Evolutionary conservation across 2,888 invertebrate genomes (phyloP), one percentile per base, ranked within the genome.

Genomic region (Eilema depressum): DNA sequence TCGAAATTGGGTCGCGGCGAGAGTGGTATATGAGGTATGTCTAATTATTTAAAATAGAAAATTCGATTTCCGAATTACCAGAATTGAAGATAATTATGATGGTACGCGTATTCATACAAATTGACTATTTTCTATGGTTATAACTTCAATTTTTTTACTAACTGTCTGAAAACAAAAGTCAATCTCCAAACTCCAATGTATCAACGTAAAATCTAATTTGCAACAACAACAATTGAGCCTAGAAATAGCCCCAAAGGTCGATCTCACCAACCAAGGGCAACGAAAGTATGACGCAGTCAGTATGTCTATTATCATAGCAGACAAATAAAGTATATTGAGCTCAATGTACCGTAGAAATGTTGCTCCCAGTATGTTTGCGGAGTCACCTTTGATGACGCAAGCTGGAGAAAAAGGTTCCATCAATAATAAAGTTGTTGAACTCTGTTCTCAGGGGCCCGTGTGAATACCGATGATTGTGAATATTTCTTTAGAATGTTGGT

Each of bases 401-500:
- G 70, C 66, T 25, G 47, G 62, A 76, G 71, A 81, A 78, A 80
- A 81, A 77, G 78, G 73, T 73, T 75, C 64, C 74, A 66, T 66
- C 59, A 72, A 73, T 75, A 76, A 79, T 69, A 68, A 75, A 75
- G 80, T 75, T 76, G 67, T 81, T 81, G 81, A 76, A 73, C 79
- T 62, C 41, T 72, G 65, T 74, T 74, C 71, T 75, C 68, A 60
- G 60, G 3, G 69, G 64, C 59, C 41, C 14, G 28, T 4, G 57
- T 76, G 79, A 77, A 81, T 79, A 76, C 25, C 59, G 76, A 81
- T 73, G 11, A 47, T 20, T 33, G 57, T 20, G 65, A 73, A 73
- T 73, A 67, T 65, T 69, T 66, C 33, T 76, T 70, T 47, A 60
- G 61, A 66, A 41, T 30, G 26, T 73, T 78, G 68, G 64, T 67